Percentiles rank a stretch among this genome's conserved stretches.
Conservation (phyloP, 2,113 vertebrate genomes). For the Myrmophylax atrothorax region DNA sequence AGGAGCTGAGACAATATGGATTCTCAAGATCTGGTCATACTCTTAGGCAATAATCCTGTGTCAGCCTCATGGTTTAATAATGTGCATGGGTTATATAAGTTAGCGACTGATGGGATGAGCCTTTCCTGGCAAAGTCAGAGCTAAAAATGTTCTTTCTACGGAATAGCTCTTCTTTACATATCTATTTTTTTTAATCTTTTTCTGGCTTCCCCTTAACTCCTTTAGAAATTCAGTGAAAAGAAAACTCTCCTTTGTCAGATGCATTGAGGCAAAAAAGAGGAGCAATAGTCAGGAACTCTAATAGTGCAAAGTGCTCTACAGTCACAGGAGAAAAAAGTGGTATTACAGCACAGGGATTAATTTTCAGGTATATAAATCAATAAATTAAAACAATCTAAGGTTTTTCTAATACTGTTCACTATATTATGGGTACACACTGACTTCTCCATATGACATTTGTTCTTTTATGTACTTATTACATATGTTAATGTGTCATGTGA, state of each 20-base stretch:
- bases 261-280: not conserved
- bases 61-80: not conserved
- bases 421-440: not conserved
- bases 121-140: not conserved
- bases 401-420: constrained; percentile 12
- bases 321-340: not conserved
- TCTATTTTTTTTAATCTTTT: not conserved
- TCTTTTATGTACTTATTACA: constrained; percentile 69
- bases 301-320: not conserved
- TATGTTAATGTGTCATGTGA: constrained; percentile 70
- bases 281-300: not conserved
- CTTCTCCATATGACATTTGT: constrained; percentile 67
- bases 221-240: not conserved
- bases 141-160: not conserved
- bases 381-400: not conserved
- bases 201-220: not conserved
- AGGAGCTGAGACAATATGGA: not conserved
- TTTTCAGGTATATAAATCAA: constrained; percentile 19
- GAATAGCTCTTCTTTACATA: not conserved
- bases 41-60: not conserved
- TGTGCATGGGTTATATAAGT: not conserved
- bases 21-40: constrained; percentile 6
- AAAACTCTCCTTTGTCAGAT: not conserved
- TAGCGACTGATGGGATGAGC: not conserved
- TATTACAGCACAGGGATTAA: not conserved